Percentiles rank a stretch among this genome's conserved stretches.
Conservation (phyloP, 2,113 vertebrate species). For the Aviceda subcristata region DNA sequence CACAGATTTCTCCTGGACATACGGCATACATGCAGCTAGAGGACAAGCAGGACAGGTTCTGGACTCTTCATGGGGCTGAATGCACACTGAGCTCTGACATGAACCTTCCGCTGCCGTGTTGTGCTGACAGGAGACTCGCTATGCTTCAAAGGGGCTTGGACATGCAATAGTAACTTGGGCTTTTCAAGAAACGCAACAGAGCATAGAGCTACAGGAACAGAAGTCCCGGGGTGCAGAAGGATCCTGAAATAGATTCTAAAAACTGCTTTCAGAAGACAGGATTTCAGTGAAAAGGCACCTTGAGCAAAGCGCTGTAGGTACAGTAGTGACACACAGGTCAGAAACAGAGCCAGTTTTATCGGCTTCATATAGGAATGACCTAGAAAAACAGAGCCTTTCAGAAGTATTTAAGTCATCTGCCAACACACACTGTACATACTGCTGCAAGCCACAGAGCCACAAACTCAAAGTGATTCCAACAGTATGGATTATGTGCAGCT, state of each 20-base stretch:
- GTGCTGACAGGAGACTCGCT: background rate
- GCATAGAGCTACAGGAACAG: background rate
- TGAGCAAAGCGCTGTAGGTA: slow-evolving; percentile 20
- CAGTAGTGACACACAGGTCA: slow-evolving; percentile 13
- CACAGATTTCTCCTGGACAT: background rate
- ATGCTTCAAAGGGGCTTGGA: background rate
- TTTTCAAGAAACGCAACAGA: background rate
- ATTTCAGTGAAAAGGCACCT: slow-evolving; percentile 37
- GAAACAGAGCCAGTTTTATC: slow-evolving; percentile 34
- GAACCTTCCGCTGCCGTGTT: rapidly evolving
- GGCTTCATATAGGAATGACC: slow-evolving; percentile 7
- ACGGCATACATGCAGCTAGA: rapidly evolving
- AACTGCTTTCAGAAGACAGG: background rate
- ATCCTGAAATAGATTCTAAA: slow-evolving; percentile 39
- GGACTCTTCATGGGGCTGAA: background rate
- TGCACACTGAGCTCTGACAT: rapidly evolving
- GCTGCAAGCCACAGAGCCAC: background rate
- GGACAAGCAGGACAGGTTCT: background rate
- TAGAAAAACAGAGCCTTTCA: slow-evolving; percentile 38
- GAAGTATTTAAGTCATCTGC: slow-evolving; percentile 13
- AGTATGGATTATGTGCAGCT: background rate
- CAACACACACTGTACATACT: background rate
- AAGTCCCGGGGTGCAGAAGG: background rate
- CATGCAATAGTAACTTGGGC: background rate
- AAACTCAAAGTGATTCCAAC: background rate